phyloP scores from a whole-genome alignment of 2,113 vertebrate species.

The Pituophis catenifer region DNA sequence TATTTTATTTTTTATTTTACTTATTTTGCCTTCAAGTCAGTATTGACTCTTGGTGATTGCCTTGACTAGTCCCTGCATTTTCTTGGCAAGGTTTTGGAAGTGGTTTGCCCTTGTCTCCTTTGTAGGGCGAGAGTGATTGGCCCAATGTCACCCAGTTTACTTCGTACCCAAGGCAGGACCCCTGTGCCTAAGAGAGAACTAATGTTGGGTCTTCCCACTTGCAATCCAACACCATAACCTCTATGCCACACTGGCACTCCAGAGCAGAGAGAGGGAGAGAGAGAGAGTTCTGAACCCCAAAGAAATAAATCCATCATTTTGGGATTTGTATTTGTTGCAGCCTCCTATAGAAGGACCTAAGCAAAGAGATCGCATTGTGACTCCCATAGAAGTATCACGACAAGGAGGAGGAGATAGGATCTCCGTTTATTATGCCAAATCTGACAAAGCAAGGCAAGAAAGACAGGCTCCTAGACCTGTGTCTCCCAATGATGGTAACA shows the following conservation, averaged over 20 bases:
- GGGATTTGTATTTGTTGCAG: slow-evolving; percentile 19
- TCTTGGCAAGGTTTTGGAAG: not conserved
- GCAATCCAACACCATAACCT: not conserved
- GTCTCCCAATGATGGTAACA: slow-evolving; percentile 23
- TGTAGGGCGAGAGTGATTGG: not conserved
- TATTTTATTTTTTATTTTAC: not conserved
- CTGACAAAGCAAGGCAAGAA: slow-evolving; percentile 4
- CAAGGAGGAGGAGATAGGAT: not conserved
- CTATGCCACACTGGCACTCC: not conserved
- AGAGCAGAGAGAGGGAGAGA: not conserved
- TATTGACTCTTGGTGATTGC: not conserved
- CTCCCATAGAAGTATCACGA: slow-evolving; percentile 2
- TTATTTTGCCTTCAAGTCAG: not conserved
- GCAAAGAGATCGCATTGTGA: not conserved
- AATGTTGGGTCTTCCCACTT: not conserved
- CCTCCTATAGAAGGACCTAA: slow-evolving; percentile 1
- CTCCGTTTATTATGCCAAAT: not conserved
- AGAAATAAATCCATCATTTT: not conserved
- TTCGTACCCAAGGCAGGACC: not conserved
- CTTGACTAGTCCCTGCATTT: not conserved
- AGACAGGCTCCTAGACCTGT: not conserved
- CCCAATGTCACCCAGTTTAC: not conserved
- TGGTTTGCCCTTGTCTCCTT: not conserved
- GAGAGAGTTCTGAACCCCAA: not conserved
- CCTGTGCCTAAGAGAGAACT: not conserved